Conservation (phyloP, 2,113 vertebrate genomes). For the Tyto alba region DNA sequence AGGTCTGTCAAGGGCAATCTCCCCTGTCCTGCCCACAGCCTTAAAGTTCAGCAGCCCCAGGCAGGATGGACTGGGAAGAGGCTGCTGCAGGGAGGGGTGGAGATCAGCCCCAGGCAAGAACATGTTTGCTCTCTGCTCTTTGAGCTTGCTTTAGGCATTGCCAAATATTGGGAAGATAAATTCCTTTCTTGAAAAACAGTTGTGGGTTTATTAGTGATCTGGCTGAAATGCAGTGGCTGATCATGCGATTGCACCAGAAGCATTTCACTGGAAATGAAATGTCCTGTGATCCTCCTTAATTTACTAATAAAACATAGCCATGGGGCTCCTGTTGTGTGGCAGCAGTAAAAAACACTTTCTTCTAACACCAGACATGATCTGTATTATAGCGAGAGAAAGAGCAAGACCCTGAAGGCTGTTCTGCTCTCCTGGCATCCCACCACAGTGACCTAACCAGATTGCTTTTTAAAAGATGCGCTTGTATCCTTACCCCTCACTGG, state of each 20-base stretch:
- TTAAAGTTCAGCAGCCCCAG: neutral
- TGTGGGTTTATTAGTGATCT: neutral
- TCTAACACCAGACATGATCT: neutral
- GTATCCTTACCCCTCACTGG: neutral
- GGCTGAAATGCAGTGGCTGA: neutral
- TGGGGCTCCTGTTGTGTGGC: rapidly evolving
- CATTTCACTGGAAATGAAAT: neutral
- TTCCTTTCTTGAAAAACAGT: neutral
- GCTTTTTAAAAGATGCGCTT: neutral
- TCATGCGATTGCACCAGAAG: neutral
- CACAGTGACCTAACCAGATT: neutral
- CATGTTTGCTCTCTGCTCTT: neutral
- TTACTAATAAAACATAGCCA: neutral
- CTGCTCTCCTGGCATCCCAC: neutral
- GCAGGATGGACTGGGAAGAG: neutral
- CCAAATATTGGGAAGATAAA: neutral
- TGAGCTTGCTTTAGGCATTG: neutral
- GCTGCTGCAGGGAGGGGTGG: neutral
- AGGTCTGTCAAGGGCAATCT: neutral
- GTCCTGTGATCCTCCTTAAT: neutral
- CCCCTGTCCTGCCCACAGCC: neutral
- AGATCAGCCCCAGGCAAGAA: neutral
- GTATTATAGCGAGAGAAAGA: neutral
- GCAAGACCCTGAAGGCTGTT: neutral
- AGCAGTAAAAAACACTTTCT: neutral